Evolutionary conservation across 2,888 invertebrate genomes (phyloP).

Genomic region (Ophioninae sp.): DNA sequence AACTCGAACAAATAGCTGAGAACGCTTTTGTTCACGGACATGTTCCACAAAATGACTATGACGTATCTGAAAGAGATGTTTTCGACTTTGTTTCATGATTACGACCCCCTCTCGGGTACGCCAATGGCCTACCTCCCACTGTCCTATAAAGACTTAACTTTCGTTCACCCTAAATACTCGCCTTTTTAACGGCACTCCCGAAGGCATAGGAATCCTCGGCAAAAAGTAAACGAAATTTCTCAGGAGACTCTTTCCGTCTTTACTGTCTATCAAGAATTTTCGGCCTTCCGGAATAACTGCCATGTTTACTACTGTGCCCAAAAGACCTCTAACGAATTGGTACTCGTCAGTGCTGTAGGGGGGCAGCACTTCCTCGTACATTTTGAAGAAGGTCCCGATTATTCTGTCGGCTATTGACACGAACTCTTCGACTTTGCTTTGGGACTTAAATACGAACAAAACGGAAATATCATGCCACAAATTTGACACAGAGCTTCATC

Average conservation of each 20-base stretch:
- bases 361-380: conserved; percentile 74
- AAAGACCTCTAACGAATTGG: conserved; percentile 77
- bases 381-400: conserved; percentile 77
- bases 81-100: too few species aligned
- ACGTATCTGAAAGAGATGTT: conserved; percentile 71
- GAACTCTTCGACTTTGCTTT: conserved; percentile 77
- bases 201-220: conserved; percentile 72
- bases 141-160: not conserved
- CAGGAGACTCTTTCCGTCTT: conserved; percentile 75
- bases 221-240: conserved; percentile 74
- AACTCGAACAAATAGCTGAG: conserved; percentile 71
- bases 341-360: conserved; percentile 76
- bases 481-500: not conserved
- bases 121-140: not conserved
- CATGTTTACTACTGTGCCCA: conserved; percentile 79
- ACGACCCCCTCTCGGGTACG: not conserved
- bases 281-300: conserved; percentile 77
- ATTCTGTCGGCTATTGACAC: conserved; percentile 77
- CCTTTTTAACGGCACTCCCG: conserved; percentile 76
- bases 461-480: not conserved
- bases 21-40: conserved; percentile 78
- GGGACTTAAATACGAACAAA: conserved; percentile 64
- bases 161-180: conserved; percentile 46
- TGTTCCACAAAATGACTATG: conserved; percentile 78
- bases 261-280: conserved; percentile 76